A percentile compares a stretch with the other conserved stretches of the same genome.
These are phyloP conservation scores for Ctenodactylus gundi DNA, from an alignment of 2,113 vertebrate species.

Conservation along the genomic window DNA sequence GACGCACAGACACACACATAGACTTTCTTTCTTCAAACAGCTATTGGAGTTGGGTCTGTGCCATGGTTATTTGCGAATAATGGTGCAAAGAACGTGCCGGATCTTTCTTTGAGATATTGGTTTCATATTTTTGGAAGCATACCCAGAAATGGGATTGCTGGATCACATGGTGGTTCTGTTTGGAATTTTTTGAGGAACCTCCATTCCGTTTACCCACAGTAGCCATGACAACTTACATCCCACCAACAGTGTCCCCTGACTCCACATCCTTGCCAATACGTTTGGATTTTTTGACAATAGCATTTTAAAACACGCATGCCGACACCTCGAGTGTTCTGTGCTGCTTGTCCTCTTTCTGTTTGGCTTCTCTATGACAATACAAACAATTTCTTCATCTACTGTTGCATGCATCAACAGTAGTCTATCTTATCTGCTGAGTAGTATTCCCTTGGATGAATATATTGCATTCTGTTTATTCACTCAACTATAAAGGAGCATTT, in stretches of 20 bases:
- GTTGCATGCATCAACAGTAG: not conserved
- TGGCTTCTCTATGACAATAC: not conserved
- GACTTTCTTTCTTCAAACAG: not conserved
- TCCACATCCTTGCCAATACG: not conserved
- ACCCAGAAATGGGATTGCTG: not conserved
- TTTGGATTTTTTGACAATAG: not conserved
- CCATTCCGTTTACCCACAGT: not conserved
- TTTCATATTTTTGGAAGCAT: not conserved
- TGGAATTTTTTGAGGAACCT: not conserved
- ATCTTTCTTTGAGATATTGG: not conserved
- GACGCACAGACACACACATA: not conserved
- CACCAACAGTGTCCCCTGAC: not conserved
- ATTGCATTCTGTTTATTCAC: not conserved
- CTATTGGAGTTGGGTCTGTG: not conserved
- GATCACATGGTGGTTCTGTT: not conserved
- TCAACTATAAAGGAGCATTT: not conserved
- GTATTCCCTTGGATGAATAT: not conserved
- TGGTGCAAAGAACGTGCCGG: not conserved
- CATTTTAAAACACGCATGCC: not conserved
- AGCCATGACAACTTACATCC: not conserved
- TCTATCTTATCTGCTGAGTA: conserved; percentile 12
- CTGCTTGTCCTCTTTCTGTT: not conserved
- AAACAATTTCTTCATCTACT: not conserved
- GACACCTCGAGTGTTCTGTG: not conserved
- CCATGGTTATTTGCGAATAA: not conserved